A percentile compares a stretch with the other conserved stretches of the same genome.
These are phyloP conservation scores for Mesopsocus fuscifrons DNA, from an alignment of 2,888 invertebrate genomes.

Conservation along the genomic window DNA sequence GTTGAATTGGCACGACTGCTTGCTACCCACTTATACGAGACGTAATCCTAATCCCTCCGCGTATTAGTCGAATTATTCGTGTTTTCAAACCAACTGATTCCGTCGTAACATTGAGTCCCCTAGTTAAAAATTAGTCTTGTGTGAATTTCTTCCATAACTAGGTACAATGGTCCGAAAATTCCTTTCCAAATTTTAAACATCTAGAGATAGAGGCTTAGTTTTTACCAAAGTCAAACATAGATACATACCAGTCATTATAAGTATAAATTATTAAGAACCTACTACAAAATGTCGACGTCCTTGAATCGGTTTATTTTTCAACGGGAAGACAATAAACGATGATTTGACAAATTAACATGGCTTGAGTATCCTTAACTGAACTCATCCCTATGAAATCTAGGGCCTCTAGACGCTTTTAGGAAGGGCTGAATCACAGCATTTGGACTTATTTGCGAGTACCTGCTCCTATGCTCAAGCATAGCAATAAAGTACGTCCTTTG, in stretches of 20 bases:
- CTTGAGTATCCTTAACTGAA: too few relatives aligned
- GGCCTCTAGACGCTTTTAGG: too few relatives aligned
- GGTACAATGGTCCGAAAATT: too few relatives aligned
- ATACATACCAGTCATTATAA: neutral
- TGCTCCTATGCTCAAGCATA: too few relatives aligned
- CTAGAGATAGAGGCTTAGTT: neutral
- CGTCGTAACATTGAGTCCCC: neutral
- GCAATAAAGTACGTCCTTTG: too few relatives aligned
- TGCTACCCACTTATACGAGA: neutral
- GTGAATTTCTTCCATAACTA: too few relatives aligned
- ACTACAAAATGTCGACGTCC: neutral
- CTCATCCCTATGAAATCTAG: too few relatives aligned
- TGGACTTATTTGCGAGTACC: too few relatives aligned
- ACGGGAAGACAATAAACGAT: neutral
- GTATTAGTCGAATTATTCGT: neutral
- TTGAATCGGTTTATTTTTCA: neutral
- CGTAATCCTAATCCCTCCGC: neutral
- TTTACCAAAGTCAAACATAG: neutral
- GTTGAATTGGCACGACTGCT: neutral
- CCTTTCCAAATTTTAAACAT: neutral
- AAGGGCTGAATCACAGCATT: too few relatives aligned
- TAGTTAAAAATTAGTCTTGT: neutral
- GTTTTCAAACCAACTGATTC: neutral
- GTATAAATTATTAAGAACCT: neutral
- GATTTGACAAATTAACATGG: neutral